Conservation (phyloP, 1,140 invertebrate genomes). For the Aphaenogaster ashmeadi region DNA sequence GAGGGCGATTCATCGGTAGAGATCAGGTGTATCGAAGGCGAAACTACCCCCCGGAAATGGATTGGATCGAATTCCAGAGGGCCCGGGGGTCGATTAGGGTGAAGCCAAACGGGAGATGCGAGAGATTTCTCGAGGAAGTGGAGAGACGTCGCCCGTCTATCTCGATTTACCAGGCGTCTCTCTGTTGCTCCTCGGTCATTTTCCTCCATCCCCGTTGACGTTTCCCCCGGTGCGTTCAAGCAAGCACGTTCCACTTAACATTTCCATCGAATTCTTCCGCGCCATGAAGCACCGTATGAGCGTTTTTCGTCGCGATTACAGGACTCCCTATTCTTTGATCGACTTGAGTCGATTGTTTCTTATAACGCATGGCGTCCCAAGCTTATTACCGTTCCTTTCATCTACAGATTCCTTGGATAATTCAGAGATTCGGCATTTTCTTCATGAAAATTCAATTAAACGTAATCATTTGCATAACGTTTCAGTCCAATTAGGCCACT, state of each 20-base stretch:
- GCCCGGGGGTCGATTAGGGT: slow-evolving; percentile 75
- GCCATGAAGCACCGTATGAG: slow-evolving; percentile 70
- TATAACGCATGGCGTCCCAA: not conserved
- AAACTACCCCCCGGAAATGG: slow-evolving; percentile 76
- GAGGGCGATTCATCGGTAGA: slow-evolving; percentile 56
- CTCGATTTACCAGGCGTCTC: slow-evolving; percentile 68
- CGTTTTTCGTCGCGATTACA: slow-evolving; percentile 60
- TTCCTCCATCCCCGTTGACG: slow-evolving; percentile 56
- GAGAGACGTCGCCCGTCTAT: slow-evolving; percentile 64
- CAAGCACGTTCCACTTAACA: slow-evolving; percentile 73
- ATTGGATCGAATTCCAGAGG: slow-evolving; percentile 76
- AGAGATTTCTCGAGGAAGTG: slow-evolving; percentile 70
- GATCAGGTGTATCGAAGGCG: slow-evolving; percentile 75
- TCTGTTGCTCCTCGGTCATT: slow-evolving; percentile 69
- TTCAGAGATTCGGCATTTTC: not conserved
- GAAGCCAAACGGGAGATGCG: slow-evolving; percentile 74
- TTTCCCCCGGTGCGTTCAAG: slow-evolving; percentile 42
- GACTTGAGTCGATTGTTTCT: slow-evolving; percentile 44
- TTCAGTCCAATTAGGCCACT: not conserved
- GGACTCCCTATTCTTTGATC: slow-evolving; percentile 40
- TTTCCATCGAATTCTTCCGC: slow-evolving; percentile 82
- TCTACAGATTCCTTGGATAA: slow-evolving; percentile 5
- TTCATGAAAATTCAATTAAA: not conserved
- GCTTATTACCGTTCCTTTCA: slow-evolving; percentile 21
- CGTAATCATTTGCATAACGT: not conserved